Conservation (phyloP, 2,888 invertebrate genomes). For the Cacoxenus indagator region DNA sequence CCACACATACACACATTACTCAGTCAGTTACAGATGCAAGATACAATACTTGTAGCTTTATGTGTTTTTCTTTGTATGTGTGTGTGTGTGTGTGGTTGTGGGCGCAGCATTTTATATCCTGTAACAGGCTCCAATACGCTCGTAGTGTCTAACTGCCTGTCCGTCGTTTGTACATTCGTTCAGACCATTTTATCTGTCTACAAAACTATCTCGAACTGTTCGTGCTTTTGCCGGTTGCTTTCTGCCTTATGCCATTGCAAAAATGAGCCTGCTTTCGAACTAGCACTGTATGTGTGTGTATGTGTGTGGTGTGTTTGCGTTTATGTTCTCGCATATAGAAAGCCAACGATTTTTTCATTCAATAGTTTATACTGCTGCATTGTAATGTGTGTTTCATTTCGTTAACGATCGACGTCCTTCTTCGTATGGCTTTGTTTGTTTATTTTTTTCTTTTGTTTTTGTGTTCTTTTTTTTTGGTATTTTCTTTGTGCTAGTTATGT, state of each 20-base stretch:
- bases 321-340: not conserved
- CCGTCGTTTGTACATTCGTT: not conserved
- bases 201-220: not conserved
- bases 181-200: not conserved
- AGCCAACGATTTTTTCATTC: not conserved
- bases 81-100: not conserved
- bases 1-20: not conserved
- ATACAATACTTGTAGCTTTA: not conserved
- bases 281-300: not conserved
- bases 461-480: too few species aligned
- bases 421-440: too few species aligned
- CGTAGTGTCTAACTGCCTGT: not conserved
- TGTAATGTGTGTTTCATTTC: not conserved
- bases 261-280: not conserved
- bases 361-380: not conserved
- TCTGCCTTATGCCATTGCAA: not conserved
- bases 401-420: not conserved
- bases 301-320: not conserved
- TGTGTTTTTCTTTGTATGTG: not conserved
- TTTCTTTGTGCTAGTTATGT: not conserved
- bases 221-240: not conserved
- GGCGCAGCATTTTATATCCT: conserved; percentile 2
- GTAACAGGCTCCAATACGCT: not conserved
- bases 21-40: not conserved
- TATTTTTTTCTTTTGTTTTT: too few species aligned